Evolutionary conservation across 2,113 vertebrate species (phyloP), one percentile per base, ranked within the genome.

Genomic region (Engraulis encrasicolus): DNA sequence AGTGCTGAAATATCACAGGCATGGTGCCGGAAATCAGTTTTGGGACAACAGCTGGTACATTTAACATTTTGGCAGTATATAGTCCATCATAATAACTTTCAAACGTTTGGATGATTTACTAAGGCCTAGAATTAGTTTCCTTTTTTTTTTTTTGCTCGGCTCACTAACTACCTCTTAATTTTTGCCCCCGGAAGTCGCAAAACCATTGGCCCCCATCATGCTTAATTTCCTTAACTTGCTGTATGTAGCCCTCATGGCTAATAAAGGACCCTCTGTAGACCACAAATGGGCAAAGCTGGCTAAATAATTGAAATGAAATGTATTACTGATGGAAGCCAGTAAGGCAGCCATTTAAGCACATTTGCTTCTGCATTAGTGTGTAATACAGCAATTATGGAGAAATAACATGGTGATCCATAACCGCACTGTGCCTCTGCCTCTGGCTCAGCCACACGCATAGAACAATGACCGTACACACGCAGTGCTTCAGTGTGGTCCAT

Each of bases 281-380:
- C 1, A 17, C 17, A 34, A 74, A 74, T 74, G 66, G 31, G 31
- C 17, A 74, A 34, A 12, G n/a, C 23, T 74, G 23, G 23, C 27
- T 23, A 74, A 74, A 34, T 34, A 74, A 17, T 74, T 34, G 15
- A 74, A 74, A 3, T 34, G 27, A 31, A 74, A 17, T 34, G 66
- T 74, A 34, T 74, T 74, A 27, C 66, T 74, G 66, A 74, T 74
- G 66, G 66, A 74, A 74, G 27, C 31, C 27, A 74, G 66, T 74
- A 74, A 17, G 1, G 31, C 61, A 71, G 61, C 11, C 61, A 34
- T 74, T 74, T 74, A 17, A 74, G 18, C 27, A 17, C 66, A 74
- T 74, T 74, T 34, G 31, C 34, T 66, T 14, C 31, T 74, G 66
- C 4, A 74, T 74, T 27, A 74, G 66, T 27, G 11, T 74, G 15